Conservation (phyloP, 2,797 vertebrate species). For the Kryptolebias ocellatus region DNA sequence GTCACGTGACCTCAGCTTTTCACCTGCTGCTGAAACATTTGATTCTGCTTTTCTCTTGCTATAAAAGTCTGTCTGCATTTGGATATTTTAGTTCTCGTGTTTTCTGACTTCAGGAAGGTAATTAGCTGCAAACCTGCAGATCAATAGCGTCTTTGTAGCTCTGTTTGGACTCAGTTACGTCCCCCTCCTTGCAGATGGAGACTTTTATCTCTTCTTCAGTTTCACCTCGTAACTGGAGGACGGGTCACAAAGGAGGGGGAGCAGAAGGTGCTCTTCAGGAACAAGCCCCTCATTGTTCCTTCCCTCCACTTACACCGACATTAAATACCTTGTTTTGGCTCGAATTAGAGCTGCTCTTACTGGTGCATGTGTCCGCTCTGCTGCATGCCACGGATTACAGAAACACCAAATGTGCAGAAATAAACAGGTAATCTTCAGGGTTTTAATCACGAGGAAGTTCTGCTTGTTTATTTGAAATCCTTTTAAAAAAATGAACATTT, state of each 20-base stretch:
- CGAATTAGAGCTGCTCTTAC: constrained; percentile 30
- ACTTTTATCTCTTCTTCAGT: constrained; percentile 69
- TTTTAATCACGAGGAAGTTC: not conserved
- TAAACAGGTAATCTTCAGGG: too few relatives aligned
- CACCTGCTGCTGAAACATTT: not conserved
- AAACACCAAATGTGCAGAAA: not conserved
- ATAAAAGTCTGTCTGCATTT: not conserved
- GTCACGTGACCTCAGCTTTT: not conserved
- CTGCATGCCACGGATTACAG: constrained; percentile 11
- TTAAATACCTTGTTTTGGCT: constrained; percentile 48
- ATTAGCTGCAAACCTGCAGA: constrained; percentile 29
- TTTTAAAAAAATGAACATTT: not conserved
- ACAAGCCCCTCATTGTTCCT: constrained; percentile 77
- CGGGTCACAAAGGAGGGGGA: constrained; percentile 46
- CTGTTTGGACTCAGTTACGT: constrained; percentile 25
- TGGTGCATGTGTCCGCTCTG: constrained; percentile 17
- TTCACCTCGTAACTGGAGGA: constrained; percentile 59
- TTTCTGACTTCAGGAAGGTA: constrained; percentile 3
- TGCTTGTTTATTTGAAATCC: not conserved
- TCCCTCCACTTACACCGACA: constrained; percentile 53
- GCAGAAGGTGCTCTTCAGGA: constrained; percentile 47
- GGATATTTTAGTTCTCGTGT: not conserved
- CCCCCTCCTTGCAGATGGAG: constrained; percentile 28
- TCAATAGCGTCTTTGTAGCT: constrained; percentile 69
- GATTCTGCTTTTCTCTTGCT: too few relatives aligned